Conservation (phyloP, 1,140 invertebrate genomes). For the Sitophilus oryzae region DNA sequence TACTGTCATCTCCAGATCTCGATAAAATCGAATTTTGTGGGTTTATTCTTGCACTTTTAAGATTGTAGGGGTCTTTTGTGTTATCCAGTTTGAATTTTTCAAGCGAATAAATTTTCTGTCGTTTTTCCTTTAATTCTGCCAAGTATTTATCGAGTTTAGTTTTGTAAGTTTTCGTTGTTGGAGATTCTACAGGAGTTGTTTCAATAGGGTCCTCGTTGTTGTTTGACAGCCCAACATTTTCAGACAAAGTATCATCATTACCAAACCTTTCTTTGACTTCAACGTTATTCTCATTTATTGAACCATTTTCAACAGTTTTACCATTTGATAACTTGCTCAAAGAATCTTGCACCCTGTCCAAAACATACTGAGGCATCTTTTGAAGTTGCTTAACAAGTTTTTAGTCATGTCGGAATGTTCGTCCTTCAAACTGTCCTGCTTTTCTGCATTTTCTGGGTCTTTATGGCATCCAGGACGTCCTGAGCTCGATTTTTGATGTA, state of each 20-base stretch:
- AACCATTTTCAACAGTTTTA: too few relatives aligned
- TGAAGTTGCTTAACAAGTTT: conserved; percentile 8
- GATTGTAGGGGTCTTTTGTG: background rate
- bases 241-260: background rate
- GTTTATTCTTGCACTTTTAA: too few relatives aligned
- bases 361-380: conserved; percentile 17
- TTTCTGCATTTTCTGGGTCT: background rate
- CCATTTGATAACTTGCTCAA: conserved; percentile 1
- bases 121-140: conserved; percentile 11
- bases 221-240: background rate
- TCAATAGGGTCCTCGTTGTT: background rate
- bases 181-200: background rate
- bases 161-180: conserved; percentile 6
- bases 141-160: conserved; percentile 14
- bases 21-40: background rate
- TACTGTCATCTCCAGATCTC: too few relatives aligned
- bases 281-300: background rate
- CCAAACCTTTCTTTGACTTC: background rate
- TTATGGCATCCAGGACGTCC: conserved; percentile 12
- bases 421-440: background rate
- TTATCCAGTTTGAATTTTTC: conserved; percentile 3
- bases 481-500: conserved; percentile 16
- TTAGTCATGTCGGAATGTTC: conserved; percentile 13
- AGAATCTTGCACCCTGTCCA: conserved; percentile 4
- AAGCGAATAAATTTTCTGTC: conserved; percentile 11